Conservation (phyloP, 2,797 vertebrate genomes). For the Mastacembelus armatus region DNA sequence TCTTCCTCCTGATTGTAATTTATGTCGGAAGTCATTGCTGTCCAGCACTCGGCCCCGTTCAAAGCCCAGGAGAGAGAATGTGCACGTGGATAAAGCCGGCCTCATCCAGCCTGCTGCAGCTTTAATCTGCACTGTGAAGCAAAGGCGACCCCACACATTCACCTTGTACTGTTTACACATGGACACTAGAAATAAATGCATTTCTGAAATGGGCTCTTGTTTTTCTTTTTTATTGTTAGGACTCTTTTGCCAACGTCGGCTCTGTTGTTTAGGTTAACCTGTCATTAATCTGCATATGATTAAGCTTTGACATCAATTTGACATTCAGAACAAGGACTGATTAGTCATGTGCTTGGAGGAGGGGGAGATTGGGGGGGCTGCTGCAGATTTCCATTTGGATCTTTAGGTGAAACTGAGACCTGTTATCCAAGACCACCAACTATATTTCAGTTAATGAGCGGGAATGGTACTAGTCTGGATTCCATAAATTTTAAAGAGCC, state of each 20-base stretch:
- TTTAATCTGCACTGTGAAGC: constrained; percentile 17
- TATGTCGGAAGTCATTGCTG: constrained; percentile 82
- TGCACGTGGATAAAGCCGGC: constrained; percentile 58
- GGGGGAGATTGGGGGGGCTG: constrained; percentile 35
- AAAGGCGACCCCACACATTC: constrained; percentile 30
- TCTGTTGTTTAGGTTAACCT: constrained; percentile 68
- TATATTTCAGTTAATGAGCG: too few species aligned
- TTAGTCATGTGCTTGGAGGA: constrained; percentile 62
- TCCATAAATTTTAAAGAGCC: constrained; percentile 12
- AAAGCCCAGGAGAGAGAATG: constrained; percentile 59
- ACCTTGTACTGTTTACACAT: constrained; percentile 22
- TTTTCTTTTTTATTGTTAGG: constrained; percentile 31
- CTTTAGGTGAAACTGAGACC: constrained; percentile 62
- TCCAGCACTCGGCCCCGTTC: constrained; percentile 58
- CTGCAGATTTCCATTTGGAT: constrained; percentile 66
- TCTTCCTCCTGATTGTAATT: constrained; percentile 84
- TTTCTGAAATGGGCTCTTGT: constrained; percentile 41
- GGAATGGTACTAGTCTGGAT: constrained; percentile 50
- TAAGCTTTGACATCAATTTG: constrained; percentile 68
- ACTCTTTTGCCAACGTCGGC: constrained; percentile 34
- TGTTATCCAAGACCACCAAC: constrained; percentile 65
- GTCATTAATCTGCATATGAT: constrained; percentile 81
- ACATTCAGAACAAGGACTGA: constrained; percentile 72
- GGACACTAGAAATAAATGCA: constrained; percentile 36
- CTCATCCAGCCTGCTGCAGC: constrained; percentile 29